Percentiles rank a stretch among this genome's conserved stretches.
phyloP scores from a whole-genome alignment of 2,113 vertebrate genomes.

The Vulpes ferrilata region DNA sequence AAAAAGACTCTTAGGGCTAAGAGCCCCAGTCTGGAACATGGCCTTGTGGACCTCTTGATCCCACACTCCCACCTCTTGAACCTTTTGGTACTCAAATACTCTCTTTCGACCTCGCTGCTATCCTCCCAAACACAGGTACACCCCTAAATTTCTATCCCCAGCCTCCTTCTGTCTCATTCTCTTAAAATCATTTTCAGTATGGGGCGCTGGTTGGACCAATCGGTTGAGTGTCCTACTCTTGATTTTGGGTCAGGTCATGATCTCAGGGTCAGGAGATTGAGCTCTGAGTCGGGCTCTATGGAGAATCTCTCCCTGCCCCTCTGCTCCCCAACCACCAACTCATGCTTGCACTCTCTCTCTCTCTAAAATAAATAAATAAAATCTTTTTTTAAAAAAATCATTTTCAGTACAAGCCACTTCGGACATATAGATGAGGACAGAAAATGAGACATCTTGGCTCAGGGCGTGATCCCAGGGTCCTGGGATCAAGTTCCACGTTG shows the following conservation, averaged over 20 bases:
- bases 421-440: not conserved
- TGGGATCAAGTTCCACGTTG: no score
- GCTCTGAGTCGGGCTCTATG: not conserved
- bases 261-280: not conserved
- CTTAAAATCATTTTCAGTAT: not conserved
- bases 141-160: not conserved
- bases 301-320: not conserved
- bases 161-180: not conserved
- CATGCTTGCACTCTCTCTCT: not conserved
- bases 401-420: not conserved
- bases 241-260: not conserved
- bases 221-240: not conserved
- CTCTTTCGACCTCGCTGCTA: not conserved
- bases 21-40: not conserved
- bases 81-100: not conserved
- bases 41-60: not conserved
- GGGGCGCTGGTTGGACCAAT: not conserved
- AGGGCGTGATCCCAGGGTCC: no score
- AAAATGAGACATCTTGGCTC: not conserved
- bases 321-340: not conserved
- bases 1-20: not conserved
- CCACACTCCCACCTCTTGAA: not conserved
- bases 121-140: not conserved
- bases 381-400: not conserved
- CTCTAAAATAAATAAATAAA: not conserved